phyloP scores from a whole-genome alignment of 35 echinoderm and acorn worm species.

The Apostichopus californicus region DNA sequence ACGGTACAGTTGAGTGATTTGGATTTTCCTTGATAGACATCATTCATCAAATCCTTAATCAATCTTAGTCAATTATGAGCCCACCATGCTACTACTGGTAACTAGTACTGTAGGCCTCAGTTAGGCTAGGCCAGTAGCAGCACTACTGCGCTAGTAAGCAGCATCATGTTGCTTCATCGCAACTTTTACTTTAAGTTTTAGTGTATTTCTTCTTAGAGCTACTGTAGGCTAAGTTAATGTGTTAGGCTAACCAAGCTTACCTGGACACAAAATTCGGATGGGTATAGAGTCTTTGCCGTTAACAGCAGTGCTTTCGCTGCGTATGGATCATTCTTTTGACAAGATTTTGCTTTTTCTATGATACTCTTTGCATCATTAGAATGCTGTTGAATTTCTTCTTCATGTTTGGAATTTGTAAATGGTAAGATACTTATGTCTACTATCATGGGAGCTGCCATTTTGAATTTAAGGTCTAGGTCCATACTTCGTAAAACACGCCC shows the following conservation, averaged over 20 bases:
- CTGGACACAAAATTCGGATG: constrained; percentile 49
- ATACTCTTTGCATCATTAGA: constrained; percentile 43
- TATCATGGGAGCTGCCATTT: constrained; percentile 44
- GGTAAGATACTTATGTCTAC: not conserved
- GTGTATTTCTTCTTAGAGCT: not conserved
- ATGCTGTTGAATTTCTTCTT: not conserved
- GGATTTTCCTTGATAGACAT: too few relatives aligned
- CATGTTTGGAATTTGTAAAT: not conserved
- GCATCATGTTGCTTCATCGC: too few relatives aligned
- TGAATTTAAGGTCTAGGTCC: not conserved
- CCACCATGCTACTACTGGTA: too few relatives aligned
- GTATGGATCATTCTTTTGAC: constrained; percentile 33
- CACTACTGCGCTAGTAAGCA: too few relatives aligned
- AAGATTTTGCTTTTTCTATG: constrained; percentile 50
- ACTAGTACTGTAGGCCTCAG: too few relatives aligned
- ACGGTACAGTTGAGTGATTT: too few relatives aligned
- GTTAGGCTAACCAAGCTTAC: not conserved
- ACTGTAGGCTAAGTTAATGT: not conserved
- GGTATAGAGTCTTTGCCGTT: constrained; percentile 51
- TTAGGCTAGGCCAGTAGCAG: not conserved
- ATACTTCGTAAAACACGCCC: too few relatives aligned
- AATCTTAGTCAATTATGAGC: too few relatives aligned
- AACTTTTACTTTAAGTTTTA: not conserved
- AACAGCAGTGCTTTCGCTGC: constrained; percentile 30
- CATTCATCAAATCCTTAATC: too few relatives aligned